Evolutionary conservation across 2,797 vertebrate genomes (phyloP).

Genomic region (Xyrichtys novacula): DNA sequence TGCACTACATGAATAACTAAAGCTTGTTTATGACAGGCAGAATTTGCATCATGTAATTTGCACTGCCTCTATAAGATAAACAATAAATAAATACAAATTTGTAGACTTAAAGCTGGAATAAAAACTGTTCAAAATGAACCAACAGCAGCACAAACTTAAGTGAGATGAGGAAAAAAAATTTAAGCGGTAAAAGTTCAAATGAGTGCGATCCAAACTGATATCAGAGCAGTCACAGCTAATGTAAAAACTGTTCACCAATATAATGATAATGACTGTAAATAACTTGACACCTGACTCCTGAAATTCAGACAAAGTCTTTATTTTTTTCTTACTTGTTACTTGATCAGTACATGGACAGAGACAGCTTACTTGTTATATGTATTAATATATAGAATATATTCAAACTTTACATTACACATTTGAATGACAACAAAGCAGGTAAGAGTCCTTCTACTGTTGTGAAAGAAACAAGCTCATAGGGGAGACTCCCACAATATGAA

Average conservation of each 20-base stretch:
- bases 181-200: too few relatives aligned
- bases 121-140: neutral
- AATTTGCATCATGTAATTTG: too few relatives aligned
- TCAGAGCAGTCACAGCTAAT: neutral
- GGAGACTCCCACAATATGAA: slow-evolving; percentile 77
- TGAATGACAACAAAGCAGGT: slow-evolving; percentile 81
- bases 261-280: too few relatives aligned
- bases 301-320: slow-evolving; percentile 74
- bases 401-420: slow-evolving; percentile 79
- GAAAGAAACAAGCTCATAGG: slow-evolving; percentile 73
- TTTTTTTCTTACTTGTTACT: slow-evolving; percentile 82
- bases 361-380: slow-evolving; percentile 80
- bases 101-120: neutral
- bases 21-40: too few relatives aligned
- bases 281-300: slow-evolving; percentile 10
- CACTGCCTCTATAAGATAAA: too few relatives aligned
- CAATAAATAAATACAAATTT: too few relatives aligned
- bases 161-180: neutral
- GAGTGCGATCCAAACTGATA: neutral
- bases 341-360: slow-evolving; percentile 83
- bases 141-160: too few relatives aligned
- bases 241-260: neutral
- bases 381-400: slow-evolving; percentile 78
- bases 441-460: slow-evolving; percentile 76
- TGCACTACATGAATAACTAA: too few relatives aligned